Evolutionary conservation across 2,113 vertebrate genomes (phyloP).

Genomic region (Takifugu bimaculatus): DNA sequence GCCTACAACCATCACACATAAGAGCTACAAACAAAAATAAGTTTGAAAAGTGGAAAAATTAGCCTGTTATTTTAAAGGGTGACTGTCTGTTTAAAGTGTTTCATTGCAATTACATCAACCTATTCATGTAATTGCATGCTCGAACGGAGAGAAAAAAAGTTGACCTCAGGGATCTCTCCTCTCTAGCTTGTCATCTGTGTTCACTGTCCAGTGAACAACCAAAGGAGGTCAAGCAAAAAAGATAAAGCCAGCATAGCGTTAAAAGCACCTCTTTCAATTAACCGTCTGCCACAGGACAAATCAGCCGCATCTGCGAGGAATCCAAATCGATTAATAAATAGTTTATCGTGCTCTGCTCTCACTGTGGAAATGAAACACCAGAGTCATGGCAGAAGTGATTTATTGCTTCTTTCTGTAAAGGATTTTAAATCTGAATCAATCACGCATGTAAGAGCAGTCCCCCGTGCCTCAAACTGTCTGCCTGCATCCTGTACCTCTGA

Average conservation of each 20-base stretch:
- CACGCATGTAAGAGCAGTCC: conserved; percentile 8
- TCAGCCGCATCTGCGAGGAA: conserved; percentile 27
- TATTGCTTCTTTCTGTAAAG: conserved; percentile 42
- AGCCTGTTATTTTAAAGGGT: neutral
- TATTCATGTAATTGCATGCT: neutral
- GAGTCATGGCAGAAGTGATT: conserved; percentile 50
- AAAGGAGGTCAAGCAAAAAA: conserved; percentile 1
- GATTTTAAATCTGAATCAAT: conserved; percentile 31
- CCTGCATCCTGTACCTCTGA: conserved; percentile 2
- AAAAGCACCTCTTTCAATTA: conserved; percentile 48
- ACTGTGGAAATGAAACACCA: conserved; percentile 56
- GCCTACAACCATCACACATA: neutral
- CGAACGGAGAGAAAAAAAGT: neutral
- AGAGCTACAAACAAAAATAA: neutral
- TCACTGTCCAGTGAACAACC: neutral
- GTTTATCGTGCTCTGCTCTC: conserved; percentile 40
- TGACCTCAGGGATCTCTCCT: neutral
- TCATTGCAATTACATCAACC: neutral
- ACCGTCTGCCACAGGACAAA: conserved; percentile 38
- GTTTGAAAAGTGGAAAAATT: neutral
- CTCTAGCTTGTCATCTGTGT: neutral
- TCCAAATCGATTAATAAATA: conserved; percentile 55
- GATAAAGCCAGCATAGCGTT: conserved; percentile 14
- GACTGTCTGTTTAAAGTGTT: neutral
- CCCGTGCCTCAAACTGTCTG: conserved; percentile 14